Evolutionary conservation across 1,140 invertebrate species (phyloP).

Genomic region (Apis cerana): DNA sequence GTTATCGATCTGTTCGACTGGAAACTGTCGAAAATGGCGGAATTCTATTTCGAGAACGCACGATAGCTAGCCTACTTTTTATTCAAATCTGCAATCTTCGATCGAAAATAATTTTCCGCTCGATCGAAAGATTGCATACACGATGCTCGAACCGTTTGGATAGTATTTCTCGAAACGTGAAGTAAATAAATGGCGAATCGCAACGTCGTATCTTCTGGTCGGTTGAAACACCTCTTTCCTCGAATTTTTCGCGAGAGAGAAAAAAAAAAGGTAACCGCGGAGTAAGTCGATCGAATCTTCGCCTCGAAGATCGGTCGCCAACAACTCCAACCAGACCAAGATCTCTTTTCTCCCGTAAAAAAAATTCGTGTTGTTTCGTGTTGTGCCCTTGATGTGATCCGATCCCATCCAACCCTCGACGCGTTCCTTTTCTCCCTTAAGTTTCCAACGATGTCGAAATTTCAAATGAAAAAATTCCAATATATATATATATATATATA

Average conservation of each 20-base stretch:
- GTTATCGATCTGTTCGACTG: background rate
- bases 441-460: too few species aligned
- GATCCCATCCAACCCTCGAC: background rate
- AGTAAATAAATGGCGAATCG: background rate
- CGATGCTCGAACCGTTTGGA: too few species aligned
- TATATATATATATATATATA: too few species aligned
- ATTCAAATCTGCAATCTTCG: too few species aligned
- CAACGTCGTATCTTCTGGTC: background rate
- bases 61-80: background rate
- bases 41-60: background rate
- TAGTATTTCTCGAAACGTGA: background rate
- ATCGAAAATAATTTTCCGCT: too few species aligned
- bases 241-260: too few species aligned
- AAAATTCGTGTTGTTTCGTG: background rate
- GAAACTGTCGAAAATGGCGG: slow-evolving; percentile 1
- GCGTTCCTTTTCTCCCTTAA: background rate
- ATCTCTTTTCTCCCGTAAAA: too few species aligned
- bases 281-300: background rate
- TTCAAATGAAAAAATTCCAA: too few species aligned
- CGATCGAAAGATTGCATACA: too few species aligned
- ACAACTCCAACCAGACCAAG: background rate
- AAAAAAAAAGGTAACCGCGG: too few species aligned
- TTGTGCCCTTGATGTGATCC: slow-evolving; percentile 27
- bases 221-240: background rate
- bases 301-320: too few species aligned